phyloP scores from a whole-genome alignment of 2,888 invertebrate species.

The Ferdinandea cuprea region DNA sequence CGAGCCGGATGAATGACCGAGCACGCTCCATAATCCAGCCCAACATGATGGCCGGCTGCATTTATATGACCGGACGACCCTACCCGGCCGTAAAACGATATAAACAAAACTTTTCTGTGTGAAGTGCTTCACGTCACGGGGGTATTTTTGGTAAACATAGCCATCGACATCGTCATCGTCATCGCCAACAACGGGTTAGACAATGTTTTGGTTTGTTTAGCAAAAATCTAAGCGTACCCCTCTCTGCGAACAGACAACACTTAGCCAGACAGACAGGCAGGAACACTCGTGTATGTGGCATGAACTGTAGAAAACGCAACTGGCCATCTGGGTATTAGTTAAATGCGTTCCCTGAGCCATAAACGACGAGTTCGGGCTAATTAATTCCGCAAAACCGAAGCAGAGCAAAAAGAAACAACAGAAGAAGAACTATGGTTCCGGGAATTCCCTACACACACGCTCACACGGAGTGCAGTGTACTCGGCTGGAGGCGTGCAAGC shows the following conservation, averaged over 20 bases:
- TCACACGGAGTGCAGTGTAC: too few relatives aligned
- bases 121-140: conserved; percentile 39
- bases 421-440: conserved; percentile 27
- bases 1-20: conserved; percentile 72
- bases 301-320: conserved; percentile 33
- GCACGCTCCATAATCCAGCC: conserved; percentile 55
- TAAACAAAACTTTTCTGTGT: conserved; percentile 22
- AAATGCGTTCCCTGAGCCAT: conserved; percentile 1
- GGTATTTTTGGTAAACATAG: conserved; percentile 37
- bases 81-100: conserved; percentile 50
- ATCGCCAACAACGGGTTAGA: conserved; percentile 8
- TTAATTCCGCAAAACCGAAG: conserved; percentile 40
- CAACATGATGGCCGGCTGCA: conserved; percentile 36
- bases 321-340: conserved; percentile 29
- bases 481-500: background rate
- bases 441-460: conserved; percentile 48
- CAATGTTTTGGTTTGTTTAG: conserved; percentile 58
- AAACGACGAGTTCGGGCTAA: conserved; percentile 13
- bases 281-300: conserved; percentile 41
- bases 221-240: conserved; percentile 14
- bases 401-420: background rate
- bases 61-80: conserved; percentile 19
- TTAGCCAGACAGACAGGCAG: conserved; percentile 26
- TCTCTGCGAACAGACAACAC: conserved; percentile 8
- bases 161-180: conserved; percentile 20